Evolutionary conservation across 2,888 invertebrate species (phyloP).

Genomic region (Tanytarsus gracilentus): DNA sequence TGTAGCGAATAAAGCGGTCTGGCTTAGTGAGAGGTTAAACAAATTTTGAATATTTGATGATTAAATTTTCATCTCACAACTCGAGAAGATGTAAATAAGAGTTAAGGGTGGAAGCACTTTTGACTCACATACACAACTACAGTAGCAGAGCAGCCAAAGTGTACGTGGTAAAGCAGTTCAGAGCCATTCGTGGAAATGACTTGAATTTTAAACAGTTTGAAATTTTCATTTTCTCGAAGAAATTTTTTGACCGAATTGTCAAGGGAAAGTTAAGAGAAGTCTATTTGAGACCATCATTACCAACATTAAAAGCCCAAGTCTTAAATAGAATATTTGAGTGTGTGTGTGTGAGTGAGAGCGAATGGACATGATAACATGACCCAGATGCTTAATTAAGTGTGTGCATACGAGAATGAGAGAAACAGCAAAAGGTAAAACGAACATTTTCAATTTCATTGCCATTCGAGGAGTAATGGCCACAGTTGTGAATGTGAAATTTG

Average conservation of each 20-base stretch:
- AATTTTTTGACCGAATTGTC: too few species aligned
- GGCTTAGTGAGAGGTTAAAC: neutral
- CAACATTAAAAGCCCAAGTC: too few species aligned
- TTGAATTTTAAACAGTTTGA: constrained; percentile 14
- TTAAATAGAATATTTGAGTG: too few species aligned
- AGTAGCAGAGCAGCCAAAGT: neutral
- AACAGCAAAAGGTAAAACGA: too few species aligned
- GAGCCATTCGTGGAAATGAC: neutral
- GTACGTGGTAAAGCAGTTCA: neutral
- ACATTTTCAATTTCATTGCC: too few species aligned
- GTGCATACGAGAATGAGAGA: neutral
- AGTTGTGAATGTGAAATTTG: too few species aligned
- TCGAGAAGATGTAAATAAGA: neutral
- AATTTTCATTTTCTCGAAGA: neutral
- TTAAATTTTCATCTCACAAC: neutral
- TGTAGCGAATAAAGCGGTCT: neutral
- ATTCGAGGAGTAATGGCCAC: too few species aligned
- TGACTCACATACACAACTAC: neutral
- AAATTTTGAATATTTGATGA: constrained; percentile 20
- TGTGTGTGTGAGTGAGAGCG: too few species aligned
- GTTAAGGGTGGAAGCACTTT: neutral
- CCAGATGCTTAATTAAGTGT: constrained; percentile 14
- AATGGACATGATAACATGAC: neutral
- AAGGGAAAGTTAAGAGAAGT: too few species aligned
- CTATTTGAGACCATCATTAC: too few species aligned